Base-by-base conservation (phyloP, 2,113 vertebrate species). In the Clarias macrocephalus region DNA sequence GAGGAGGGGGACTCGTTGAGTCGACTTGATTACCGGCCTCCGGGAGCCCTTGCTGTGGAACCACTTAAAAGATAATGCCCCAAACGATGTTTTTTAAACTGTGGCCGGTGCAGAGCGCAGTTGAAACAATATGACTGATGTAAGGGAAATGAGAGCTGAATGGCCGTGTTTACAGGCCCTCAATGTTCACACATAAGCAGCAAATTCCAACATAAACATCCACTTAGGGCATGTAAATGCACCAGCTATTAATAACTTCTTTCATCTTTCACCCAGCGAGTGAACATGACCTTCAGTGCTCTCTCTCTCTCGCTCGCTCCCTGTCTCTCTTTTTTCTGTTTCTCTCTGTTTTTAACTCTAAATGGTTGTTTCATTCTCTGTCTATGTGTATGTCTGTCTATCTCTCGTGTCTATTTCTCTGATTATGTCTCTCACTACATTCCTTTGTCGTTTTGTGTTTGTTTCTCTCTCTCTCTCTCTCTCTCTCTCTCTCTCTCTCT, bases 181-280 rank as follows among this genome's bases (percentile, higher is more conserved):
- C 94, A 91, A 93, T 95, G 95, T 95, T 96, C 95, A 95, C 95
- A 95, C 95, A 95, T 95, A 94, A 94, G 93, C 94, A 94, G 94
- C 93, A 94, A 94, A 94, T 95, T 95, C 95, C 95, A 95, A 93
- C 93, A 95, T 96, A 96, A 96, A 96, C 95, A 95, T 94, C 94
- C 94, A 95, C 93, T 94, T 92, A 92, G 92, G 91, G 88, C 93
- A 95, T 95, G 94, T 95, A 95, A 95, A 95, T 95, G 91, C 91
- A 91, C 89, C 89, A 87, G 93, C 95, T 96, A 95, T 95, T 96
- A 95, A 96, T 95, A 95, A 94, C 91, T 91, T 85, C 94, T 95
- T 95, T 96, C 94, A 95, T 95, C 94, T 94, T 93, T 88, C 91
- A 80, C 90, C 92, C 85, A 90, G 93, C 80, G 91, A 93, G 91